Conservation (phyloP, 2,888 invertebrate species). For the Eupithecia tripunctaria region DNA sequence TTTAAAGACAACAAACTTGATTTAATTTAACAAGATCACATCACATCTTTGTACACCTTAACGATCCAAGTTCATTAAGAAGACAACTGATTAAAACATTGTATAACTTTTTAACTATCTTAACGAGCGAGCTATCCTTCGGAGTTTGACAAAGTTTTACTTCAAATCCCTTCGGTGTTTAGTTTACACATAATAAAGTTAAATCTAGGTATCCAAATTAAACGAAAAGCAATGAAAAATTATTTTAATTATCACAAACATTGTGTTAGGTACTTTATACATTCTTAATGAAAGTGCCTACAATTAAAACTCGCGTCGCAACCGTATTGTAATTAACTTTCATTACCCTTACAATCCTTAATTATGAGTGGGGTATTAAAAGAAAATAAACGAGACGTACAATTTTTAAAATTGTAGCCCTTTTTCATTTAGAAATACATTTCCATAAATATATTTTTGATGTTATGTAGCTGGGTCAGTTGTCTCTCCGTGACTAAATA, state of each 20-base stretch:
- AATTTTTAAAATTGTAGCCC: constrained; percentile 7
- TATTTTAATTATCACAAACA: constrained; percentile 21
- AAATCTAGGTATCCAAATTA: constrained; percentile 12
- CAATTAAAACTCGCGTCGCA: constrained; percentile 48
- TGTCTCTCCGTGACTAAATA: not conserved
- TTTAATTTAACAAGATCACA: constrained; percentile 30
- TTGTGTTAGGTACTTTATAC: constrained; percentile 39
- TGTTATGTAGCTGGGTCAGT: not conserved
- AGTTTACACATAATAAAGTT: constrained; percentile 31
- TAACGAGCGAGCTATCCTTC: constrained; percentile 38
- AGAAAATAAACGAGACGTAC: constrained; percentile 20
- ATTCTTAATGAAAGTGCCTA: constrained; percentile 49
- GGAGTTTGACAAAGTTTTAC: constrained; percentile 36
- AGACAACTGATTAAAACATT: constrained; percentile 44
- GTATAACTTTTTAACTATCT: constrained; percentile 48
- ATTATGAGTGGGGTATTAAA: constrained; percentile 24
- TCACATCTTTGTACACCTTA: constrained; percentile 33
- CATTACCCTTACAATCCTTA: constrained; percentile 37
- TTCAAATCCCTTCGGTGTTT: constrained; percentile 30
- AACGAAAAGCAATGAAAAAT: constrained; percentile 20
- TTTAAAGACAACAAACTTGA: constrained; percentile 16
- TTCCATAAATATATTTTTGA: not conserved
- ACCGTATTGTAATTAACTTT: constrained; percentile 47
- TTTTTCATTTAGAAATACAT: not conserved
- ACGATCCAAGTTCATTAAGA: constrained; percentile 40